phyloP scores from a whole-genome alignment of 1,140 invertebrate species.

The Proales similis region DNA sequence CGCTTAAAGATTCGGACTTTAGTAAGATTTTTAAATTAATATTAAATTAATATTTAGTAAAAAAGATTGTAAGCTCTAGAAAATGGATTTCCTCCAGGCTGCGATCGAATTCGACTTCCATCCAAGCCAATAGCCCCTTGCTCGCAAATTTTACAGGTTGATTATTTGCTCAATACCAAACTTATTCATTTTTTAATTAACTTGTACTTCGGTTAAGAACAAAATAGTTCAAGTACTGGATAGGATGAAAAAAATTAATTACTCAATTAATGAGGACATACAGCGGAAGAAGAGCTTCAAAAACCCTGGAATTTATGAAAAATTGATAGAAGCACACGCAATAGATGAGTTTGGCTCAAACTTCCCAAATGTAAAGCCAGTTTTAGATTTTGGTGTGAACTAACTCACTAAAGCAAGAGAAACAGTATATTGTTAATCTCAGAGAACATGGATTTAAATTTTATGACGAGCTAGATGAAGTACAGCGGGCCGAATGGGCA shows the following conservation, averaged over 20 bases:
- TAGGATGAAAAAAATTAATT: constrained; percentile 20
- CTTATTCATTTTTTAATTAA: not conserved
- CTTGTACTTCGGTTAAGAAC: constrained; percentile 1
- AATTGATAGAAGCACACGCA: constrained; percentile 23
- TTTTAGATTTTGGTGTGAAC: not conserved
- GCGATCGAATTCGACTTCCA: constrained; percentile 20
- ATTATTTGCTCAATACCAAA: not conserved
- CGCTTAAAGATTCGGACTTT: not conserved
- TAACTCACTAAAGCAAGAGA: not conserved
- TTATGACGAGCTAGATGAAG: constrained; percentile 34
- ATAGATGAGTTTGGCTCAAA: constrained; percentile 33
- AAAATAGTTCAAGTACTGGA: constrained; percentile 34
- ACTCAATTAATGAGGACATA: constrained; percentile 31
- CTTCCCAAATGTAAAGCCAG: constrained; percentile 9
- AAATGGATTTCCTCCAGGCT: constrained; percentile 34
- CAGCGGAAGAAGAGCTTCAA: constrained; percentile 28
- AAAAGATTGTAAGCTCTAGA: not conserved
- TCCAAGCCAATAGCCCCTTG: constrained; percentile 7
- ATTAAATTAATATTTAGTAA: not conserved
- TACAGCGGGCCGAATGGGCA: constrained; percentile 32
- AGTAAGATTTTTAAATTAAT: not conserved
- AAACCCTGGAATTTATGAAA: constrained; percentile 35
- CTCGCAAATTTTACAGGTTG: constrained; percentile 30
- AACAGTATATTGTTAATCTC: constrained; percentile 16
- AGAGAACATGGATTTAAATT: constrained; percentile 21